Conservation (phyloP, 2,888 invertebrate genomes). For the Eretmocerus hayati region DNA sequence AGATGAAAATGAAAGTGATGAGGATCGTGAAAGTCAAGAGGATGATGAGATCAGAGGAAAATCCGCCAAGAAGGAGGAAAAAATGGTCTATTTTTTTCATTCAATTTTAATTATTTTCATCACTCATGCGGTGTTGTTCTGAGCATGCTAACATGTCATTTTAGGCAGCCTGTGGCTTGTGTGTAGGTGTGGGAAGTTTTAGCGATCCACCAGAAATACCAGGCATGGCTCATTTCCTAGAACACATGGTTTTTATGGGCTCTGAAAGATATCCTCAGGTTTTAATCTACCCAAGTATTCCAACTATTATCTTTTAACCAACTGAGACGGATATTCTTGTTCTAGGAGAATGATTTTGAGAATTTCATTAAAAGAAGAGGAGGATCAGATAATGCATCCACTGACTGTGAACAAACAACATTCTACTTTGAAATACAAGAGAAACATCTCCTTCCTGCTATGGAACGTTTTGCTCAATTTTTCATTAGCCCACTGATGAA, state of each 20-base stretch:
- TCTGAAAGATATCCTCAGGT: conserved; percentile 81
- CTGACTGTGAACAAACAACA: conserved; percentile 78
- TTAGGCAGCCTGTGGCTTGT: conserved; percentile 67
- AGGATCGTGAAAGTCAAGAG: conserved; percentile 23
- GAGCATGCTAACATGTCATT: too few relatives aligned
- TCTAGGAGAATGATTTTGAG: conserved; percentile 44
- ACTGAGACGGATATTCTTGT: too few relatives aligned
- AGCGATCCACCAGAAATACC: conserved; percentile 70
- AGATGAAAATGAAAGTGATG: conserved; percentile 23
- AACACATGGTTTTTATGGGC: conserved; percentile 94
- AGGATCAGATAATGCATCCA: conserved; percentile 80
- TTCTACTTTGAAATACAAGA: conserved; percentile 87
- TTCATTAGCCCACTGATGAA: conserved; percentile 81
- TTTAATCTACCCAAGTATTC: conserved; percentile 17
- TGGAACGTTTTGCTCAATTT: conserved; percentile 85
- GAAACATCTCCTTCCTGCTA: conserved; percentile 64
- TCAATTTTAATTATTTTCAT: background rate
- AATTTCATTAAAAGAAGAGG: conserved; percentile 61
- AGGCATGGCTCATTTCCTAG: conserved; percentile 78
- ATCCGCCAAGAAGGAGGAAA: conserved; percentile 34
- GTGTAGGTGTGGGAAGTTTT: conserved; percentile 71
- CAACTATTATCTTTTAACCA: background rate
- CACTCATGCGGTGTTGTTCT: too few relatives aligned
- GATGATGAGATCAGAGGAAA: conserved; percentile 27
- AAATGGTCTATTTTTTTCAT: conserved; percentile 33